These are phyloP conservation scores for Ivindomyrus marchei DNA, from an alignment of 2,113 vertebrate species.

Conservation along the genomic window DNA sequence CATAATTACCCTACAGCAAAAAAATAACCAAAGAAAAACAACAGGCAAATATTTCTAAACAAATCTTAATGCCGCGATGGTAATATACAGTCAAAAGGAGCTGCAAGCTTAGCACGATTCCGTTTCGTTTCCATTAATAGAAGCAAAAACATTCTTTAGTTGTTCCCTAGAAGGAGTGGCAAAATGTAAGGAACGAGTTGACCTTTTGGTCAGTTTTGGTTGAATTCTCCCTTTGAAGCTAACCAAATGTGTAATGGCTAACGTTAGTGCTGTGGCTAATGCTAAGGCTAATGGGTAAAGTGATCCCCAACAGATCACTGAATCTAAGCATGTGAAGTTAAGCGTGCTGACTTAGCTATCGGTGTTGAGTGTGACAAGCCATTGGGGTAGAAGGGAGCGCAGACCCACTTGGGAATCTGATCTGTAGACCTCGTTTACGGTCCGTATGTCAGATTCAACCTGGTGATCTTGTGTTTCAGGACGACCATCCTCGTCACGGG, in stretches of 20 bases:
- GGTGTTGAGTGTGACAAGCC: not conserved
- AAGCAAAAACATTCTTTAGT: not conserved
- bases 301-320: not conserved
- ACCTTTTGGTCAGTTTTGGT: not conserved
- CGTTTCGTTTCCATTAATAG: not conserved
- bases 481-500: slow-evolving; percentile 66
- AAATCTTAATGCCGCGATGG: not conserved
- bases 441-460: not conserved
- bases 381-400: not conserved
- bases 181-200: not conserved
- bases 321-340: not conserved
- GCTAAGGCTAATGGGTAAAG: not conserved
- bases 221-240: not conserved
- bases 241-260: not conserved
- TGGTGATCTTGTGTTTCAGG: slow-evolving; percentile 44
- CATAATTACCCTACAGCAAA: not conserved
- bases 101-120: not conserved
- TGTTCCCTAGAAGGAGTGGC: not conserved
- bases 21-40: not conserved
- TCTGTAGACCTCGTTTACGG: not conserved
- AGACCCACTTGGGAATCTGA: not conserved
- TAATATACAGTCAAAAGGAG: not conserved
- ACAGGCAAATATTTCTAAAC: not conserved
- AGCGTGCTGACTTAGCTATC: not conserved
- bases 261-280: not conserved